Base-by-base conservation (phyloP, 2,797 vertebrate genomes). In the Esox lucius region DNA sequence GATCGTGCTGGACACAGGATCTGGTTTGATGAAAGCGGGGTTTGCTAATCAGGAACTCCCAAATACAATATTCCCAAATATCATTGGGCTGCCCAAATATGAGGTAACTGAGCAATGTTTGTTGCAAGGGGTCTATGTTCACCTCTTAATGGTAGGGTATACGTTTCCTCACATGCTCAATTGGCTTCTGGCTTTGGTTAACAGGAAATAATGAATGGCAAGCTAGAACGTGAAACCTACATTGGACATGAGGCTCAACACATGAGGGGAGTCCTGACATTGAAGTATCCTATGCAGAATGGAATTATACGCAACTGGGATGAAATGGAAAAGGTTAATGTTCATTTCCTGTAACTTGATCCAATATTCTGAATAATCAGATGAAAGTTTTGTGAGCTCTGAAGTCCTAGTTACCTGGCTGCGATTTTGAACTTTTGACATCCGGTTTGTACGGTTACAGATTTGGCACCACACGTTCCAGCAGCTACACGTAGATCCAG, bases 11-110 rank as follows among this genome's bases (percentile, higher is more conserved):
- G 94, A 95, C 74, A 91, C 91, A 0, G 94, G 94, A 0, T 95
- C 94, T 61, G 91, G 93, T 73, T 75, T 95, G 77, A 90, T 94
- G 86, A 95, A 95, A 65, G 94, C 93, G 0, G 94, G 94, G 8
- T 92, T 94, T 85, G 87, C 93, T 9, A 89, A 94, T 87, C 87
- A 93, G 66, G 88, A 93, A 22, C 79, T 89, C 16, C 94, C 94
- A 0, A 86, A 66, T 1, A 19, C 90, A 3, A 66, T 90, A 42
- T 94, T 94, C 74, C 94, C 94, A 73, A 93, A 92, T 15, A 87
- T 94, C 15, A 88, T 94, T 11, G 94, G 94, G 3, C 76, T 82
- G 28, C 93, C 94, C 9, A 95, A 95, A 78, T 94, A 95, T 28
- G 91, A 93, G 90, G 94, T 94, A 82, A 72, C 48, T 1, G 1